phyloP scores from a whole-genome alignment of 2,113 vertebrate species.

The Rhineura floridana region DNA sequence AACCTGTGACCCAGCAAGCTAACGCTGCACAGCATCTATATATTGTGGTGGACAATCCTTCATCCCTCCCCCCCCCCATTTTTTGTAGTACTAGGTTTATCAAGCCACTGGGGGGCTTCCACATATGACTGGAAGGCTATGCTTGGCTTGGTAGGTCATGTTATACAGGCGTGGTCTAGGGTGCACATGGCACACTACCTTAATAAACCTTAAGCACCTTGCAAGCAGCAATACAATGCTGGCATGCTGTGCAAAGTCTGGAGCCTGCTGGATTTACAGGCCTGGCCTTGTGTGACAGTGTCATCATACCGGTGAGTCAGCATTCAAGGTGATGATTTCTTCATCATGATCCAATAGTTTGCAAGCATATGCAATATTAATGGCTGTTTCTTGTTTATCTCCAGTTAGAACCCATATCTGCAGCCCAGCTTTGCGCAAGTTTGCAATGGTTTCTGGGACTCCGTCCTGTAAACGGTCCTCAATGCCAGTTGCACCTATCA shows the following conservation, averaged over 20 bases:
- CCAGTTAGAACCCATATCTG: constrained; percentile 98
- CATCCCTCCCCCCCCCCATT: not conserved
- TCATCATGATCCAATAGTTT: constrained; percentile 92
- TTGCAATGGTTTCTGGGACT: constrained; percentile 92
- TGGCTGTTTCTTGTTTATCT: constrained; percentile 96
- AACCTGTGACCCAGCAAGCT: not conserved
- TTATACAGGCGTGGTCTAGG: not conserved
- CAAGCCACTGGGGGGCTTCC: not conserved
- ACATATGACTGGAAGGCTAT: not conserved
- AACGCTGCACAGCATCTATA: not conserved
- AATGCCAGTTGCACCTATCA: constrained; percentile 91
- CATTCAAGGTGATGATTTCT: constrained; percentile 92
- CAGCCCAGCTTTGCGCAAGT: constrained; percentile 88
- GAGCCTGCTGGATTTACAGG: not conserved
- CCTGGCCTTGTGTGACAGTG: not conserved
- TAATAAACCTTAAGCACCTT: not conserved
- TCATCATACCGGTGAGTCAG: constrained; percentile 86
- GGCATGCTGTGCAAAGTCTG: not conserved
- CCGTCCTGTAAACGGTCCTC: constrained; percentile 96
- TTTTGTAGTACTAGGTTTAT: not conserved
- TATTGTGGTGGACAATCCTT: not conserved
- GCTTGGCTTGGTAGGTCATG: not conserved
- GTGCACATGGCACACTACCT: not conserved
- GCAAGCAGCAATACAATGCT: not conserved
- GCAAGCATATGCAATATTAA: constrained; percentile 96